These are phyloP conservation scores for Odontophorus gujanensis DNA, from an alignment of 2,113 vertebrate genomes.

Conservation along the genomic window DNA sequence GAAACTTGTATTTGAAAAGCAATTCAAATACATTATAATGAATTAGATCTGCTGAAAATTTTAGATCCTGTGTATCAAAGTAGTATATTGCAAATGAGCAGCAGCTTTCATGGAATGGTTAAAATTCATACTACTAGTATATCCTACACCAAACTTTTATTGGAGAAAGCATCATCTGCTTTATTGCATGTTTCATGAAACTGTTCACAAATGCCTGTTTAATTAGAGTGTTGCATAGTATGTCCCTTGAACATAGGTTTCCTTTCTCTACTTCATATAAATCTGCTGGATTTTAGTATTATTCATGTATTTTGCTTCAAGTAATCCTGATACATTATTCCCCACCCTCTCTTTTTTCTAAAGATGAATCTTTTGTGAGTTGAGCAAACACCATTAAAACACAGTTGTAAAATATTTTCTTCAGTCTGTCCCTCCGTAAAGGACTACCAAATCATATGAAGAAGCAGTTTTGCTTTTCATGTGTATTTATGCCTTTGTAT, in stretches of 20 bases:
- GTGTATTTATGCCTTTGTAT: not conserved
- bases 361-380: constrained; percentile 89
- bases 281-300: constrained; percentile 96
- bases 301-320: constrained; percentile 97
- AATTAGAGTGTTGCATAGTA: constrained; percentile 99
- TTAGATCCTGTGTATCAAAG: not conserved
- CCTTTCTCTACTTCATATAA: constrained; percentile 94
- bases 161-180: constrained; percentile 95
- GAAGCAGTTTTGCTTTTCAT: not conserved
- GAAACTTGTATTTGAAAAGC: not conserved
- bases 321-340: constrained; percentile 87
- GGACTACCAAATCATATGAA: not conserved
- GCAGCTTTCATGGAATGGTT: not conserved
- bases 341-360: constrained; percentile 83
- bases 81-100: not conserved
- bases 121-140: constrained; percentile 68
- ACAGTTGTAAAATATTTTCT: constrained; percentile 26
- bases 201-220: constrained; percentile 99
- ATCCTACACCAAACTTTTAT: constrained; percentile 94
- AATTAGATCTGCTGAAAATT: not conserved
- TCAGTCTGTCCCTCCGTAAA: constrained; percentile 16
- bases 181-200: constrained; percentile 99
- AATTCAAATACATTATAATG: not conserved
- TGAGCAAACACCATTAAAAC: constrained; percentile 92
- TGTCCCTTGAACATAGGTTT: constrained; percentile 98